Evolutionary conservation across 2,113 vertebrate genomes (phyloP).

Genomic region (Neoarius graeffei): DNA sequence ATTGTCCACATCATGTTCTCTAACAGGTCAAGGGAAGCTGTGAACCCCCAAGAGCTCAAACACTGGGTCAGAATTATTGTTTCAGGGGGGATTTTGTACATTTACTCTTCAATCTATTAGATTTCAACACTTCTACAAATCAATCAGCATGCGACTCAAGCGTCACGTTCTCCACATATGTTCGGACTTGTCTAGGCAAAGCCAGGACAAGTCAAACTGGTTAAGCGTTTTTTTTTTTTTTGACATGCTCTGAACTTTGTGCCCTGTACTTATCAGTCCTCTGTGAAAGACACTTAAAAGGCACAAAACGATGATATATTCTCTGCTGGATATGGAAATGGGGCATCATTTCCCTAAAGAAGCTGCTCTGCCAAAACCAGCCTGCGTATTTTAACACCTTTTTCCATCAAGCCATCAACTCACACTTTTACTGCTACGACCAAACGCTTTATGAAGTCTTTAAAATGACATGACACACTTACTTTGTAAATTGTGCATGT

Average conservation of each 20-base stretch:
- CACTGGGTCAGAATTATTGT: not conserved
- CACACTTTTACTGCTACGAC: not conserved
- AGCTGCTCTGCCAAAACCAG: slow-evolving; percentile 10
- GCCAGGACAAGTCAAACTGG: slow-evolving; percentile 34
- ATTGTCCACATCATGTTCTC: slow-evolving; percentile 22
- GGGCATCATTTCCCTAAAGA: slow-evolving; percentile 15
- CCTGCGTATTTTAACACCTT: not conserved
- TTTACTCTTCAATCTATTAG: not conserved
- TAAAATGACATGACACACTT: slow-evolving; percentile 71
- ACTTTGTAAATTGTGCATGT: slow-evolving; percentile 91
- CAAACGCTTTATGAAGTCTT: not conserved
- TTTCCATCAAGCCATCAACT: not conserved
- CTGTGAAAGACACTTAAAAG: not conserved
- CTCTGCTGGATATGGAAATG: not conserved
- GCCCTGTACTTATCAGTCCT: slow-evolving; percentile 14
- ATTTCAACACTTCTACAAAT: not conserved
- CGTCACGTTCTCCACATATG: slow-evolving; percentile 6
- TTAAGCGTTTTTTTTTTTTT: slow-evolving; percentile 43
- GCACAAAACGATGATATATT: slow-evolving; percentile 8
- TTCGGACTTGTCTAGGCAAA: slow-evolving; percentile 30
- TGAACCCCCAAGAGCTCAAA: not conserved
- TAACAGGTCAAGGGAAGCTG: slow-evolving; percentile 22
- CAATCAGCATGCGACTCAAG: not conserved
- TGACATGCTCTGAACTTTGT: slow-evolving; percentile 20
- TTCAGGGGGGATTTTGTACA: not conserved